Conservation (phyloP, 2,888 invertebrate species). For the Incurvaria masculella region DNA sequence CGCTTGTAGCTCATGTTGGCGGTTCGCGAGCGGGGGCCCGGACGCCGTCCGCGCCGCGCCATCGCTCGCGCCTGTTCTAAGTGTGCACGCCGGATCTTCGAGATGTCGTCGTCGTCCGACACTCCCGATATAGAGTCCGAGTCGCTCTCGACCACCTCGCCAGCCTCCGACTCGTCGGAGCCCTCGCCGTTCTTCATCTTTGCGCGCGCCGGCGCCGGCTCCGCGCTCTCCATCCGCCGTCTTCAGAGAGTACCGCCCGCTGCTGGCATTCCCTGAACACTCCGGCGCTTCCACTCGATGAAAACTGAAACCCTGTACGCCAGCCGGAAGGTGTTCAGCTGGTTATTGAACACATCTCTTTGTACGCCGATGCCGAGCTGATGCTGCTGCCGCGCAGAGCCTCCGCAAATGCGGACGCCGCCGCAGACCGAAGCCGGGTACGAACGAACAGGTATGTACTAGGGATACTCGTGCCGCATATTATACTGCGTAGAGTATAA, state of each 20-base stretch:
- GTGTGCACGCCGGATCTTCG: constrained; percentile 46
- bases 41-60: constrained; percentile 32
- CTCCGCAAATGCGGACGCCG: neutral
- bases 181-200: constrained; percentile 29
- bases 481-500: neutral
- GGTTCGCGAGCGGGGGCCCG: constrained; percentile 34
- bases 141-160: constrained; percentile 27
- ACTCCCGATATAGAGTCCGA: constrained; percentile 41
- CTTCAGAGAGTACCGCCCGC: neutral
- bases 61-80: constrained; percentile 47
- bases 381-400: neutral
- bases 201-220: constrained; percentile 28
- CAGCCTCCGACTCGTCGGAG: constrained; percentile 17
- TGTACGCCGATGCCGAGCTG: neutral
- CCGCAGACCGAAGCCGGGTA: neutral
- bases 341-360: neutral
- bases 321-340: neutral
- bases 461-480: neutral
- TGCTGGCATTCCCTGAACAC: neutral
- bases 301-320: neutral
- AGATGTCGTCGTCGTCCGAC: constrained; percentile 48
- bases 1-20: constrained; percentile 42
- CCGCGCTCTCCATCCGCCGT: neutral
- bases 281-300: neutral
- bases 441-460: no score